phyloP scores from a whole-genome alignment of 2,888 invertebrate species.

The Pristionchus maxplancki region DNA sequence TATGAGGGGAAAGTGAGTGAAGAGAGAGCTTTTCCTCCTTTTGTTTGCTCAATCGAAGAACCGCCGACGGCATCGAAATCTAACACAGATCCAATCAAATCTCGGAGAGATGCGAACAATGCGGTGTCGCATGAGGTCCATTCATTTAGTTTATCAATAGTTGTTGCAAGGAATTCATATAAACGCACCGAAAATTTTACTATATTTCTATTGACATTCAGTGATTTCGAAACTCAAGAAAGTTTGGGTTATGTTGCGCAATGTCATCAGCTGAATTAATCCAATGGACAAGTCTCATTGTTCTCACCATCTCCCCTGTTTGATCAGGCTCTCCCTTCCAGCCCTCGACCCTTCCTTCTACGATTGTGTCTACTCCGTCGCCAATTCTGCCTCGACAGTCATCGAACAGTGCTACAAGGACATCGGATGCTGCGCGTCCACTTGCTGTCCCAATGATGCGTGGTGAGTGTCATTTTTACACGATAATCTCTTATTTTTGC shows the following conservation, averaged over 20 bases:
- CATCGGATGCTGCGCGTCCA: conserved; percentile 66
- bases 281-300: too few relatives aligned
- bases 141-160: too few relatives aligned
- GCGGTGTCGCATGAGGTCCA: too few relatives aligned
- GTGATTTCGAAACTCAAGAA: too few relatives aligned
- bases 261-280: too few relatives aligned
- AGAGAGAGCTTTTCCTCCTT: conserved; percentile 13
- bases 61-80: conserved; percentile 25
- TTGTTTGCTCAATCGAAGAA: conserved; percentile 33
- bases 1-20: background rate
- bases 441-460: conserved; percentile 64
- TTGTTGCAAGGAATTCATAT: too few relatives aligned
- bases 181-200: too few relatives aligned
- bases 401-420: conserved; percentile 69
- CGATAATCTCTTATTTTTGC: too few relatives aligned
- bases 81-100: background rate
- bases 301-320: background rate
- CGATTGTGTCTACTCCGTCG: conserved; percentile 67
- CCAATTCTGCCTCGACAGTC: conserved; percentile 62
- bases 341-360: conserved; percentile 69
- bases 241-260: too few relatives aligned
- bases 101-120: background rate
- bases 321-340: conserved; percentile 52
- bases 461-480: conserved; percentile 55
- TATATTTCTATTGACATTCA: too few relatives aligned